Conservation (phyloP, 2,113 vertebrate species). For the Cheilinus undulatus region DNA sequence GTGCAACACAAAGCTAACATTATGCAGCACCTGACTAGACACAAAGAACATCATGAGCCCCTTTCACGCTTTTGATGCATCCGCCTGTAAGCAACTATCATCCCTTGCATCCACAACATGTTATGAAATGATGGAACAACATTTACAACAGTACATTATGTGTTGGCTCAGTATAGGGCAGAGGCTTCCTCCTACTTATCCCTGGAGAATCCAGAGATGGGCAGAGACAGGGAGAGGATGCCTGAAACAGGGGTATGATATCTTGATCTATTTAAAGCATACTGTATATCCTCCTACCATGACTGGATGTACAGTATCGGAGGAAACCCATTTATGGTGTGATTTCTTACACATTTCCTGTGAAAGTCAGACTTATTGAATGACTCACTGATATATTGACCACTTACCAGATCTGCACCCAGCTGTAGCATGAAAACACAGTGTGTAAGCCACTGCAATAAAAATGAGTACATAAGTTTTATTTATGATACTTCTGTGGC, state of each 20-base stretch:
- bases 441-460: background rate
- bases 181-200: conserved; percentile 61
- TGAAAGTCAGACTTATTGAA: conserved; percentile 6
- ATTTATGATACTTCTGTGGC: background rate
- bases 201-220: conserved; percentile 42
- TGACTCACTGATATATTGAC: background rate
- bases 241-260: conserved; percentile 32
- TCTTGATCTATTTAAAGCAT: conserved; percentile 37
- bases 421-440: background rate
- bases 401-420: background rate
- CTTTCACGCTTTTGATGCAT: conserved; percentile 1
- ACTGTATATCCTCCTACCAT: conserved; percentile 27
- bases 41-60: background rate
- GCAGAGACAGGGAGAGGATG: conserved; percentile 28
- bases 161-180: conserved; percentile 32
- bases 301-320: conserved; percentile 17
- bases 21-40: conserved; percentile 2
- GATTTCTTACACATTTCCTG: background rate
- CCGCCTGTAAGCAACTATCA: conserved; percentile 14
- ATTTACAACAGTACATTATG: conserved; percentile 42
- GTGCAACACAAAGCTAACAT: background rate
- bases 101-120: conserved; percentile 42
- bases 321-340: conserved; percentile 27
- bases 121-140: conserved; percentile 55
- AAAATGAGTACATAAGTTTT: background rate